Conservation (phyloP, 2,888 invertebrate genomes). For the Heliconius aoede region DNA sequence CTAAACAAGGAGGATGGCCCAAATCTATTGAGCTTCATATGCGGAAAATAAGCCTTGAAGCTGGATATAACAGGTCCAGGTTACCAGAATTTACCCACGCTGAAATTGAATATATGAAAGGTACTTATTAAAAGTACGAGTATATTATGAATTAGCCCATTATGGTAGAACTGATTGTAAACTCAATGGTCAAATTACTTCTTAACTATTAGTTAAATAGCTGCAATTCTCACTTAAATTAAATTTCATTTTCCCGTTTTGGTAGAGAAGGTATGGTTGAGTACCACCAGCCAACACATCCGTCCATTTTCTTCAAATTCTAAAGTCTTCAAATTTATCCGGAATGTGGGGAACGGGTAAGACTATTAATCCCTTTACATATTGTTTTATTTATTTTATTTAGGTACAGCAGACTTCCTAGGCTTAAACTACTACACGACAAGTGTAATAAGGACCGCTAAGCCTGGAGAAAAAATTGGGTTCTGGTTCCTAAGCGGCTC, state of each 20-base stretch:
- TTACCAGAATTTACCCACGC: slow-evolving; percentile 69
- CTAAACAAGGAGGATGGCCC: slow-evolving; percentile 63
- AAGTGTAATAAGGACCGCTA: slow-evolving; percentile 48
- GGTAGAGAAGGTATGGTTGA: too few relatives aligned
- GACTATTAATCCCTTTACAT: neutral
- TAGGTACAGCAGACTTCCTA: slow-evolving; percentile 56
- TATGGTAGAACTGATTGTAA: too few relatives aligned
- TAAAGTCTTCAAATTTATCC: too few relatives aligned
- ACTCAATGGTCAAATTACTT: too few relatives aligned
- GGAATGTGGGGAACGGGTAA: too few relatives aligned
- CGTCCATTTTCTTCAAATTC: too few relatives aligned
- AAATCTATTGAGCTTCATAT: slow-evolving; percentile 54
- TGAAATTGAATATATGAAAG: slow-evolving; percentile 62
- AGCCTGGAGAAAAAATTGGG: slow-evolving; percentile 48
- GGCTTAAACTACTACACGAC: slow-evolving; percentile 55
- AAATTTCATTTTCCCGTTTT: too few relatives aligned
- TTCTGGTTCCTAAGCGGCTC: slow-evolving; percentile 49
- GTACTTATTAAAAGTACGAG: slow-evolving; percentile 47
- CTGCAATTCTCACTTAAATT: too few relatives aligned
- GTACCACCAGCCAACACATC: too few relatives aligned
- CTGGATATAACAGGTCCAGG: slow-evolving; percentile 57
- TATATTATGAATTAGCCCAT: neutral
- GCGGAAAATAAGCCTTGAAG: slow-evolving; percentile 51
- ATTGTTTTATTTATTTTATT: neutral
- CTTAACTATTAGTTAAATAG: too few relatives aligned